Percentiles rank a stretch among this genome's conserved stretches.
phyloP scores from a whole-genome alignment of 1,140 invertebrate species.

The Stenopsyche tienmushanensis region DNA sequence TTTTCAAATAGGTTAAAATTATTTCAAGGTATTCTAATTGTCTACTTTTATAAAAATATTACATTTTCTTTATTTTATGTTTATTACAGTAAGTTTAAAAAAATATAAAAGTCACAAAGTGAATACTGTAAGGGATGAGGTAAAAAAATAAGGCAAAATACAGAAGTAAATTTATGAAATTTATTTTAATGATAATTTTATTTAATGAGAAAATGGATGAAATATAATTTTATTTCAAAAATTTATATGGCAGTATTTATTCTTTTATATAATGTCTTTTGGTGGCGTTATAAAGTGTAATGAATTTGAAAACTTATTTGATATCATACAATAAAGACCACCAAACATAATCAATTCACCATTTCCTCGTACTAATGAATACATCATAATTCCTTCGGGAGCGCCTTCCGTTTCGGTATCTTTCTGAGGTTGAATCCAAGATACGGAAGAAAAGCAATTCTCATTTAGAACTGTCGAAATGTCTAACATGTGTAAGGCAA shows the following conservation, averaged over 20 bases:
- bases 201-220: too few relatives aligned
- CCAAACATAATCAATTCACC: slow-evolving; percentile 94
- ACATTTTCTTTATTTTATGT: too few relatives aligned
- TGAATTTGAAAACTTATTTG: slow-evolving; percentile 73
- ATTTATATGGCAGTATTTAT: neutral
- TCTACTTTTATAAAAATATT: too few relatives aligned
- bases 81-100: too few relatives aligned
- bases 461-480: slow-evolving; percentile 70
- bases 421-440: slow-evolving; percentile 72
- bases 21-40: too few relatives aligned
- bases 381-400: slow-evolving; percentile 87
- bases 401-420: slow-evolving; percentile 62
- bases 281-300: slow-evolving; percentile 77
- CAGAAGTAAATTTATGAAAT: too few relatives aligned
- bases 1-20: too few relatives aligned
- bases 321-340: slow-evolving; percentile 68
- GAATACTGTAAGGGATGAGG: too few relatives aligned
- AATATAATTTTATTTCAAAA: too few relatives aligned
- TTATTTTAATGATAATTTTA: too few relatives aligned
- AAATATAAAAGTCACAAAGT: too few relatives aligned
- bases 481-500: slow-evolving; percentile 86
- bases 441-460: slow-evolving; percentile 63
- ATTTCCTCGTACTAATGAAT: slow-evolving; percentile 84
- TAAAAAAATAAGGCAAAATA: too few relatives aligned
- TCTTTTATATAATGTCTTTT: slow-evolving; percentile 66